Evolutionary conservation across 2,797 vertebrate species (phyloP), one percentile per base, ranked within the genome.

Genomic region (Danio aesculapii): DNA sequence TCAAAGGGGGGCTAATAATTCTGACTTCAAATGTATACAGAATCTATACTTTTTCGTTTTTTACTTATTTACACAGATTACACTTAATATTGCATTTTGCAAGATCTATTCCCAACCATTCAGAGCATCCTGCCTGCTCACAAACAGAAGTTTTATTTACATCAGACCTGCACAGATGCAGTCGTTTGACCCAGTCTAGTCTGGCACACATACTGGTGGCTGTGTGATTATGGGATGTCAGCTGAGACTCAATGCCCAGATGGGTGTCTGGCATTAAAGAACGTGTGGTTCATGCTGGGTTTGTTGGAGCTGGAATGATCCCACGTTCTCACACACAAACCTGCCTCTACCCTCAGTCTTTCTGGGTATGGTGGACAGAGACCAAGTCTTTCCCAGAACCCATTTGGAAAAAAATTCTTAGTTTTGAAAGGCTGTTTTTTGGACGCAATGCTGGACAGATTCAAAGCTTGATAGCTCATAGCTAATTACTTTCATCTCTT

Each of bases 151-250:
- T 0, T 44, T 58, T 19, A 57, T 78, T 44, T 44, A 43, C n/a
- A 53, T 61, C 57, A 43, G 17, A 21, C 39, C 30, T 62, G 46
- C 64, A 78, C 75, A 67, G 52, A 68, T 77, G 66, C 76, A 52
- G 17, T 69, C 46, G 12, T 78, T 78, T 78, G 66, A 70, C 76
- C 58, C 47, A 19, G 61, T 71, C 50, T 82, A 50, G 69, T 71
- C 77, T 58, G 71, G 66, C 82, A 64, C 79, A 75, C 62, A 46
- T 52, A 64, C 55, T 21, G 67, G 76, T 84, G 82, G 78, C 71
- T 64, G 79, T 43, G 44, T 16, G 79, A 82, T 86, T 86, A 86
- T 86, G 84, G 84, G 84, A 83, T 86, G 81, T 86, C 82, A 82
- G 82, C 67, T 79, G 52, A 47, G 69, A 79, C 71, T 84, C 70